phyloP scores from a whole-genome alignment of 1,140 invertebrate genomes.

The Drosophila murphyi region DNA sequence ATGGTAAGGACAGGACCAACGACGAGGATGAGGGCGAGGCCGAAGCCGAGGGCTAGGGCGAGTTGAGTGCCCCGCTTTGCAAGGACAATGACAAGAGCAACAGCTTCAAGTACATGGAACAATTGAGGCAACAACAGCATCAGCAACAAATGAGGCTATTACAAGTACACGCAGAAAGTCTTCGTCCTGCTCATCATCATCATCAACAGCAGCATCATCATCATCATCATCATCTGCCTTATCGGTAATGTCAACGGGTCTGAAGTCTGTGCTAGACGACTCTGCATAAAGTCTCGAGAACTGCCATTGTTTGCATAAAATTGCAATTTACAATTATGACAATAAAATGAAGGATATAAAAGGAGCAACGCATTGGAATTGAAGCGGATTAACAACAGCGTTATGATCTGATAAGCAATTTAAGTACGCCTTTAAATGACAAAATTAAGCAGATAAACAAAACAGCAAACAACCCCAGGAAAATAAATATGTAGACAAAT shows the following conservation, averaged over 20 bases:
- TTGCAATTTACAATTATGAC: conserved; percentile 84
- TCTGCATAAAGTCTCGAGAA: conserved; percentile 26
- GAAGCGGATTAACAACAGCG: conserved; percentile 24
- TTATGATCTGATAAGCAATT: conserved; percentile 43
- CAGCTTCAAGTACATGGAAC: conserved; percentile 61
- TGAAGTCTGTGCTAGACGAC: not conserved
- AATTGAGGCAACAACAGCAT: conserved; percentile 28
- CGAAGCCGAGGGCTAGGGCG: not conserved
- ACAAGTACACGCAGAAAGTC: conserved; percentile 38
- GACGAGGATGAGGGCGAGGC: not conserved
- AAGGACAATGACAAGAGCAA: conserved; percentile 74
- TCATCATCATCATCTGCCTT: conserved; percentile 43
- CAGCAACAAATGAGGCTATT: conserved; percentile 66
- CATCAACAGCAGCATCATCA: not conserved
- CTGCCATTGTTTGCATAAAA: conserved; percentile 82
- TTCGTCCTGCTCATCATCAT: not conserved
- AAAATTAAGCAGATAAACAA: conserved; percentile 42
- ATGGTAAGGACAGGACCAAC: not conserved
- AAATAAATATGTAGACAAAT: conserved; percentile 5
- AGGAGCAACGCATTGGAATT: conserved; percentile 33
- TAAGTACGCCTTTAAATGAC: conserved; percentile 49
- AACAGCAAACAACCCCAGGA: conserved; percentile 3
- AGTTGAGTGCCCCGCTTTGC: conserved; percentile 70
- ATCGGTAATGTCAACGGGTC: conserved; percentile 68
- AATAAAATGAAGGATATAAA: conserved; percentile 52